A percentile compares a stretch with the other conserved stretches of the same genome.
phyloP scores from a whole-genome alignment of 2,888 invertebrate genomes.

The Idaea biselata region DNA sequence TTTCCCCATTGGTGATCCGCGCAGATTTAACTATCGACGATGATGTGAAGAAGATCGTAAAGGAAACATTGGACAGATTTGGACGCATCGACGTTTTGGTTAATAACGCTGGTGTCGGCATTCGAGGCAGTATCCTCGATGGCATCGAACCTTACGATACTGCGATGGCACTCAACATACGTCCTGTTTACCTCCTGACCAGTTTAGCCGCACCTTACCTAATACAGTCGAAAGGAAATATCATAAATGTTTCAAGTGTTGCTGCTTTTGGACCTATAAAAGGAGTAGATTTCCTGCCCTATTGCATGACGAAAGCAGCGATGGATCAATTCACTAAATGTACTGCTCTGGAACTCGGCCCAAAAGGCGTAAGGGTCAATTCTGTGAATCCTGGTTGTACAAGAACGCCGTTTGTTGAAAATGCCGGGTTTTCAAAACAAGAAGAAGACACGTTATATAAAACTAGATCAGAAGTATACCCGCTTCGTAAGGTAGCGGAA shows the following conservation, averaged over 20 bases:
- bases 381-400: slow-evolving; percentile 96
- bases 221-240: slow-evolving; percentile 87
- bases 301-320: slow-evolving; percentile 95
- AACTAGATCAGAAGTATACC: slow-evolving; percentile 89
- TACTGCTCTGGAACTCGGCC: slow-evolving; percentile 89
- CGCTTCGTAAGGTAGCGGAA: slow-evolving; percentile 90
- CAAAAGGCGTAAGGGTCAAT: slow-evolving; percentile 90
- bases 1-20: slow-evolving; percentile 79
- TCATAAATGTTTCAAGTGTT: slow-evolving; percentile 96
- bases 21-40: slow-evolving; percentile 85
- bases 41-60: slow-evolving; percentile 83
- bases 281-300: slow-evolving; percentile 88
- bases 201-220: slow-evolving; percentile 91
- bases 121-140: slow-evolving; percentile 87
- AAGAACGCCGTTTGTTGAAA: slow-evolving; percentile 80
- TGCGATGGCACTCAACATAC: slow-evolving; percentile 91
- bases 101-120: slow-evolving; percentile 92
- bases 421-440: slow-evolving; percentile 87
- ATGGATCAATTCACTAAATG: slow-evolving; percentile 96
- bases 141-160: slow-evolving; percentile 91
- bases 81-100: slow-evolving; percentile 88
- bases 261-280: slow-evolving; percentile 84
- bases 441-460: slow-evolving; percentile 84
- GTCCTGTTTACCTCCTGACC: slow-evolving; percentile 88
- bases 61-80: slow-evolving; percentile 83